Evolutionary conservation across 2,888 invertebrate species (phyloP), one percentile per base, ranked within the genome.

Genomic region (Eupsilia transversa): DNA sequence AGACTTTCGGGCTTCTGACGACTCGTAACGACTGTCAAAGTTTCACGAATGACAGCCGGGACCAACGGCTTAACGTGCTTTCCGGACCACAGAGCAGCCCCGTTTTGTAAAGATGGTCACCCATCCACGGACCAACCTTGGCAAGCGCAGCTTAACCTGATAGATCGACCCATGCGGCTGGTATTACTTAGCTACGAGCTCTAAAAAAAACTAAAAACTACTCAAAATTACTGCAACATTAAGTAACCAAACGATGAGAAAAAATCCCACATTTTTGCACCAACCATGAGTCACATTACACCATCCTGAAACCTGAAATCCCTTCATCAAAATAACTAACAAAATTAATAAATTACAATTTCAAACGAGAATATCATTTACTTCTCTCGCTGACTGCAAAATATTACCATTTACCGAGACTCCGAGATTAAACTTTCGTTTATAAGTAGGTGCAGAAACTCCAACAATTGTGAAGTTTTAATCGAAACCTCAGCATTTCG

Each of bases 401-500:
- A 87, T 90, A 89, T 88, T 87, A 86, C 86, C 82, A 87, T 88
- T 88, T 86, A 87, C 85, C 38, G 76, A 85, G 77, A 63, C 77
- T 79, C 71, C 76, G 23, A 73, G 71, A 88, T 84, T 77, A 87
- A 90, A 90, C 89, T 90, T 90, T 84, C 74, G 82, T 77, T 83
- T 77, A 76, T 87, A 87, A 89, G 89, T 88, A 87, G 86, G 84
- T 84, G 76, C 74, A 72, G 80, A 82, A 88, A 87, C 86, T 86
- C 77, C 43, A 79, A 82, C 86, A 84, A 86, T 82, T 87, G 86
- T 77, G 82, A 91, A 91, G 90, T 91, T 90, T 91, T 91, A 91
- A 91, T 91, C 91, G 91, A 91, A 91, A 90, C 86, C 89, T 85
- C 89, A 79, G 87, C 83, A 84, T 84, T 85, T 82, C 84, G 81